These are phyloP conservation scores for Aphelenchoides fujianensis DNA, from an alignment of 1,140 invertebrate species.

Conservation along the genomic window DNA sequence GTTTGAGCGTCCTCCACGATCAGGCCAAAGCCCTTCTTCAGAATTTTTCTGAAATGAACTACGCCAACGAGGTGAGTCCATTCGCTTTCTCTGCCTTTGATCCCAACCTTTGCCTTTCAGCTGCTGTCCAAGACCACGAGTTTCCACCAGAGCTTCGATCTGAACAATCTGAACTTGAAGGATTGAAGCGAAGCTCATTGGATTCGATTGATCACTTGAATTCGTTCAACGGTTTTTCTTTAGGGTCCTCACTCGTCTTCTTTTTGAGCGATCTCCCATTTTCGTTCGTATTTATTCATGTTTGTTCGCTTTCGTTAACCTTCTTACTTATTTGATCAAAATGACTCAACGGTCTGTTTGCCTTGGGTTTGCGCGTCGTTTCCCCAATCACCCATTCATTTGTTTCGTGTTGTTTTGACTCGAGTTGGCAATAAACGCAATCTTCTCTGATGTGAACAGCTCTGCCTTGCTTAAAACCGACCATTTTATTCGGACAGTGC, in stretches of 20 bases:
- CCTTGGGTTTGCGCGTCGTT: no score
- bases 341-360: no score
- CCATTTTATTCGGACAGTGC: no score
- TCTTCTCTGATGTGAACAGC: no score
- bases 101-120: conserved; percentile 5
- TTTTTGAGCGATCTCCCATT: conserved; percentile 26
- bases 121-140: conserved; percentile 29
- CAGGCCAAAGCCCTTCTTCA: conserved; percentile 53
- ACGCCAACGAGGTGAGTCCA: conserved; percentile 46
- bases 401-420: no score
- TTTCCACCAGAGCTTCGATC: conserved; percentile 27
- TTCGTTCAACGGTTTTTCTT: conserved; percentile 18
- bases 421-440: no score
- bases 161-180: conserved; percentile 24
- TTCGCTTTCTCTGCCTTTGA: background rate
- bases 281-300: background rate
- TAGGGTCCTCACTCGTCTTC: conserved; percentile 4
- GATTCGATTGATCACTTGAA: conserved; percentile 12
- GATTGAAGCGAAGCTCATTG: conserved; percentile 16
- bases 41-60: conserved; percentile 40
- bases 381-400: no score
- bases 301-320: no score
- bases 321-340: background rate
- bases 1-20: conserved; percentile 41
- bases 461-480: no score